These are phyloP conservation scores for Nymphicus hollandicus DNA, from an alignment of 2,113 vertebrate species.

Conservation along the genomic window DNA sequence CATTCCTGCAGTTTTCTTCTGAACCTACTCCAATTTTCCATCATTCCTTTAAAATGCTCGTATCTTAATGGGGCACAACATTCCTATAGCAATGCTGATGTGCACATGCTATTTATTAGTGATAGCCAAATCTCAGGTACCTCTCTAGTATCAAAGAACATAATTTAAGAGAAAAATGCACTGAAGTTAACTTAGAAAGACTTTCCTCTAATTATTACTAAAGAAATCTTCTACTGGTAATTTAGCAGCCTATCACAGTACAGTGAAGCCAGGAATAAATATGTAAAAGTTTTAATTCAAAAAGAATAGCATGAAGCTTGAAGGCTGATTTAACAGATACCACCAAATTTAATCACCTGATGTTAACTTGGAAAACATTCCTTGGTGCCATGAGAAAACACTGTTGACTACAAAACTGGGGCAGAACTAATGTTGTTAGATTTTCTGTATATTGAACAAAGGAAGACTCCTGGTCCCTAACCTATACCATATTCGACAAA, in stretches of 20 bases:
- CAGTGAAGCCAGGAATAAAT: conserved; percentile 26
- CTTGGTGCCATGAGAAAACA: neutral
- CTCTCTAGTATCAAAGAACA: neutral
- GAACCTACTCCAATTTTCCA: conserved; percentile 16
- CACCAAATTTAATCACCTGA: conserved; percentile 22
- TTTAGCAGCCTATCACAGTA: neutral
- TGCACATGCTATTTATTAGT: neutral
- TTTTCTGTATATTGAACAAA: neutral
- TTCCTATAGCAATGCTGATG: neutral
- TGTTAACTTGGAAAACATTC: conserved; percentile 15
- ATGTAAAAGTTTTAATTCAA: conserved; percentile 11
- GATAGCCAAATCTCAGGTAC: neutral
- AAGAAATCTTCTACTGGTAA: neutral
- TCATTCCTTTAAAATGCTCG: neutral
- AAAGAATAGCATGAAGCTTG: conserved; percentile 40
- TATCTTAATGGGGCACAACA: neutral
- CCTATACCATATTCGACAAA: neutral
- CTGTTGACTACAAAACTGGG: neutral
- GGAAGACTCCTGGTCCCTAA: neutral
- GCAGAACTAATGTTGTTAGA: neutral
- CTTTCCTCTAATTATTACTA: neutral
- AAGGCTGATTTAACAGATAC: conserved; percentile 50
- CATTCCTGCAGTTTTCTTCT: neutral
- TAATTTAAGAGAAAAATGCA: neutral
- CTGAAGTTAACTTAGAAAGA: neutral